Evolutionary conservation across 30 jellyfish, hydroid and myxozoan genomes (phyloP), one percentile per base, ranked within the genome.

Genomic region (Catostylus mosaicus): DNA sequence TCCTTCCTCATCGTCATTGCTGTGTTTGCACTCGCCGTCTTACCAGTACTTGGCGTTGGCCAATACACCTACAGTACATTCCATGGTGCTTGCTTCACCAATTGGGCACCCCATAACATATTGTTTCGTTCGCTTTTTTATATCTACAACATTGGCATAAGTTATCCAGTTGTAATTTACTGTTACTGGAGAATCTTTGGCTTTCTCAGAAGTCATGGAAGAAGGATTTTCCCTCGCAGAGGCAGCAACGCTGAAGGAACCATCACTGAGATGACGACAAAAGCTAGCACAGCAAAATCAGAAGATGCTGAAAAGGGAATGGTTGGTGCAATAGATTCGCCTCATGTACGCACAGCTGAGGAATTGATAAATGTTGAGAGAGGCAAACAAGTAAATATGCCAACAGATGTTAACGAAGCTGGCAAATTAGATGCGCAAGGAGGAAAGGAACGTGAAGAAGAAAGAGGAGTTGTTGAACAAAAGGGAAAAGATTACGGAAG

Each of bases 61-160:
- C 71, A 47, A 20, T 89, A 82, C 47, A 30, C 71, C 18, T 89
- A n/a, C 80, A 89, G 97, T 31, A 40, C 35, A 36, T 73, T 35
- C 30, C 97, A 89, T 68, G 97, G 97, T 20, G 73, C 83, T n/a
- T 89, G 97, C 66, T 89, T 89, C 60, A 70, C 97, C 11, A 70
- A 62, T 48, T 89, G 97, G 97, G 76, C 74, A 12, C 71, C 81
- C 20, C 74, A 75, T 30, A 83, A 89, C 27, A 38, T 40, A 20
- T 1, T 70, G 56, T 89, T 89, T 61, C 95, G 97, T 26, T 73
- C 68, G 22, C 32, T 89, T 6, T 89, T 89, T 57, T 89, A 89
- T 36, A 32, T 82, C 10, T 52, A 37, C 60, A 78, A 54, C 23
- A 48, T 89, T 19, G 97, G 88, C 0, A 1, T 89, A 11, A 56